These are phyloP conservation scores for Diogma glabrata DNA, from an alignment of 2,888 invertebrate genomes.

Conservation along the genomic window DNA sequence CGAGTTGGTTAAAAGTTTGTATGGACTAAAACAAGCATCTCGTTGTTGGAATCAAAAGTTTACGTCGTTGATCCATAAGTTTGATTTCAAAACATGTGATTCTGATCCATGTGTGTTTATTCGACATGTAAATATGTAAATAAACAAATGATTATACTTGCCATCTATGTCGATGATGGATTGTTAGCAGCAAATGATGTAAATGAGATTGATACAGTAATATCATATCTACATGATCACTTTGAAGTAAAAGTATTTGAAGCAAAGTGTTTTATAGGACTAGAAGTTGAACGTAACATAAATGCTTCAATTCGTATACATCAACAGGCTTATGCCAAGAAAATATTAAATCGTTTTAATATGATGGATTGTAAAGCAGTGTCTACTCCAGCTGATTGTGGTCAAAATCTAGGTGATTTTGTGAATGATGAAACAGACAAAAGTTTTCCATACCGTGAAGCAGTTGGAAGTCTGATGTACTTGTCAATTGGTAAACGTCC, in stretches of 20 bases:
- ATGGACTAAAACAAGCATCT: no score
- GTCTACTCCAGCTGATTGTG: background rate
- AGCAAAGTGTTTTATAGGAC: background rate
- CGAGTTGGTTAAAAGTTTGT: no score
- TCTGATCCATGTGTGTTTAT: no score
- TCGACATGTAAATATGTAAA: no score
- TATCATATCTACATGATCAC: background rate
- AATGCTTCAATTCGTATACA: background rate
- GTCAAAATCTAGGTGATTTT: background rate
- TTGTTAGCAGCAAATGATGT: background rate
- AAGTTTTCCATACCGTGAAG: conserved; percentile 6
- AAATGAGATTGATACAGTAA: background rate
- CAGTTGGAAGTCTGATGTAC: conserved; percentile 9
- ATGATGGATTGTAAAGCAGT: background rate
- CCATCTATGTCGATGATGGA: background rate
- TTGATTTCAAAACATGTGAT: no score
- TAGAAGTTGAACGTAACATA: background rate
- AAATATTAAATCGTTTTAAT: background rate
- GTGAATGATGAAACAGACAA: background rate
- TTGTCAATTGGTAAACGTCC: conserved; percentile 9
- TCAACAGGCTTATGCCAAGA: background rate
- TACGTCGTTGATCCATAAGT: no score
- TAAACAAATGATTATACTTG: background rate
- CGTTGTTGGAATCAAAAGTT: background rate
- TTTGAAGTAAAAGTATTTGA: background rate